Conservation (phyloP, 2,113 vertebrate genomes). For the Ophiodon elongatus region DNA sequence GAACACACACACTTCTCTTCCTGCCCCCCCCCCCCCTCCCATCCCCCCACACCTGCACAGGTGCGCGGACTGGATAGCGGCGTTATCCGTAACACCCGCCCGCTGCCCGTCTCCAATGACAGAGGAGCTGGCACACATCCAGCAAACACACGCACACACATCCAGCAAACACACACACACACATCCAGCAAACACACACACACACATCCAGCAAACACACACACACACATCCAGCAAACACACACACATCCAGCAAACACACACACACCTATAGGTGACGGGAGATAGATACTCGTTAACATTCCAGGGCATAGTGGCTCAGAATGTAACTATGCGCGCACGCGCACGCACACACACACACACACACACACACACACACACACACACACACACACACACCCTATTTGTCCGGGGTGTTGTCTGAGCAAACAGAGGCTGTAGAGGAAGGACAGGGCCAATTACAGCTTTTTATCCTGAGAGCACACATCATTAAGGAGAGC, state of each 20-base stretch:
- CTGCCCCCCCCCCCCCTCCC: neutral
- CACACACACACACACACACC: constrained; percentile 26
- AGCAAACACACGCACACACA: constrained; percentile 20
- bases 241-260: constrained; percentile 19
- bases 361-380: constrained; percentile 22
- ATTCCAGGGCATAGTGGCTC: constrained; percentile 60
- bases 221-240: constrained; percentile 32
- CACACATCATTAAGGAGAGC: constrained; percentile 78
- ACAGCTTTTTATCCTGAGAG: constrained; percentile 79
- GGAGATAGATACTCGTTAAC: constrained; percentile 57
- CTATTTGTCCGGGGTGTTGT: constrained; percentile 79
- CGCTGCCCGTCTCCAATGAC: constrained; percentile 46
- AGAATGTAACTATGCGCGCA: constrained; percentile 44
- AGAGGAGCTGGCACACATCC: constrained; percentile 61
- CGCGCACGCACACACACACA: constrained; percentile 23
- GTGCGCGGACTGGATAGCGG: constrained; percentile 64
- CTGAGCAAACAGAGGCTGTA: constrained; percentile 80
- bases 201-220: neutral
- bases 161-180: constrained; percentile 22
- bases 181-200: constrained; percentile 38
- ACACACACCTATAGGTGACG: constrained; percentile 39
- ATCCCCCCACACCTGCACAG: constrained; percentile 64
- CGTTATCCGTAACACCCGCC: constrained; percentile 42
- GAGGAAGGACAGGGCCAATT: constrained; percentile 77
- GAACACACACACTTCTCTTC: constrained; percentile 11